A percentile compares a stretch with the other conserved stretches of the same genome.
Conservation (phyloP, 1,140 invertebrate genomes). For the Macrobrachium rosenbergii region DNA sequence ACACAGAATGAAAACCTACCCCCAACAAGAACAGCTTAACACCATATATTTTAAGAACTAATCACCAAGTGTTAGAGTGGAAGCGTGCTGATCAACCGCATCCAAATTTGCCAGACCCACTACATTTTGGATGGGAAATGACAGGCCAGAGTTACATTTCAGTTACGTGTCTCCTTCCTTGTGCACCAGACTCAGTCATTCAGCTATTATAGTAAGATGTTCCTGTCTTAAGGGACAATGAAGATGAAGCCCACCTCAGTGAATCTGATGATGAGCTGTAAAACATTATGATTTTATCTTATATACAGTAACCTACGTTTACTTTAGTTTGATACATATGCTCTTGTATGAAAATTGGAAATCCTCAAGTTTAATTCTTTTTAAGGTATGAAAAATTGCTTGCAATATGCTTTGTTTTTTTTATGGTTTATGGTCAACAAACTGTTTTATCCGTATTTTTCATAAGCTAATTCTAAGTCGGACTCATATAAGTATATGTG, state of each 20-base stretch:
- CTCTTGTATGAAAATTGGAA: background rate
- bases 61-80: slow-evolving; percentile 14
- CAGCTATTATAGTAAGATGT: slow-evolving; percentile 13
- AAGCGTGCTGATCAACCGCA: slow-evolving; percentile 16
- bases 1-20: slow-evolving; percentile 8
- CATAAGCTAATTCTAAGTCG: background rate
- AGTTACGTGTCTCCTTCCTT: slow-evolving; percentile 15
- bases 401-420: no score
- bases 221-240: slow-evolving; percentile 15
- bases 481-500: background rate
- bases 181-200: slow-evolving; percentile 21
- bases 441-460: no score
- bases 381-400: no score
- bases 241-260: no score
- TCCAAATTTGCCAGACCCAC: background rate
- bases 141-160: background rate
- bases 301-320: background rate
- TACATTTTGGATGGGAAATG: slow-evolving; percentile 18
- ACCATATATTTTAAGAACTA: slow-evolving; percentile 5
- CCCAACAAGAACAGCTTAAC: slow-evolving; percentile 25
- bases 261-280: no score
- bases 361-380: no score
- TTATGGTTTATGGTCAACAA: no score
- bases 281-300: no score
- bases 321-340: no score